phyloP scores from a whole-genome alignment of 92 coral and sea anemone genomes.

The Epizoanthus stellaris region DNA sequence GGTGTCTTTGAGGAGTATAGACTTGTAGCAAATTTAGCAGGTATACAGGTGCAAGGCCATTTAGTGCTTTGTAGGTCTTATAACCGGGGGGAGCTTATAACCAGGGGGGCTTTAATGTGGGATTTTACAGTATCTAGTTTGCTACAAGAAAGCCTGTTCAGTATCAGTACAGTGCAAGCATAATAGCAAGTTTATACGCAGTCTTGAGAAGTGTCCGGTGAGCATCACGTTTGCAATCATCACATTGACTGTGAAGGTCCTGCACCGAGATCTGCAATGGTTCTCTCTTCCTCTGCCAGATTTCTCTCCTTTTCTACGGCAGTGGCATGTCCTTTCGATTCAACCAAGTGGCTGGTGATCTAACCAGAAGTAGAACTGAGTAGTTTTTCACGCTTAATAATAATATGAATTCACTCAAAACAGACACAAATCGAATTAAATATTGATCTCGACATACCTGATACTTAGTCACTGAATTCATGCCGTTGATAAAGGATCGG shows the following conservation, averaged over 20 bases:
- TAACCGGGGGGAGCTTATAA: too few species aligned
- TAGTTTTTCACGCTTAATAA: neutral
- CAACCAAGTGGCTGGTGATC: neutral
- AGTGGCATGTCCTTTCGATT: slow-evolving; percentile 15
- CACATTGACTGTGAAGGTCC: too few species aligned
- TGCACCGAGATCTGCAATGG: neutral
- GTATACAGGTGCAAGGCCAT: too few species aligned
- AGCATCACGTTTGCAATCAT: neutral
- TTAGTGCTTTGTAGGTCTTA: too few species aligned
- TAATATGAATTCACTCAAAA: too few species aligned
- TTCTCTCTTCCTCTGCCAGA: neutral
- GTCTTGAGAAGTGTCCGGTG: neutral
- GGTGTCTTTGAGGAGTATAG: too few species aligned
- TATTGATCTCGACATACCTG: neutral
- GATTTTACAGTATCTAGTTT: too few species aligned
- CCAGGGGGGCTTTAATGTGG: too few species aligned
- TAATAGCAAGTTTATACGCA: neutral
- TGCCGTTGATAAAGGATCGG: neutral
- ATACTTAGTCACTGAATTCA: neutral
- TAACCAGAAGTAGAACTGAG: neutral
- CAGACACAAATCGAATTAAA: too few species aligned
- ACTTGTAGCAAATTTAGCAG: too few species aligned
- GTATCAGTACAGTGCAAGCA: too few species aligned
- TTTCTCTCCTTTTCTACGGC: slow-evolving; percentile 7
- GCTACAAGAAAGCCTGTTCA: too few species aligned